Percentiles rank a stretch among this genome's conserved stretches.
Conservation (phyloP, 1,140 invertebrate species). For the Drosophila kurseongensis region DNA sequence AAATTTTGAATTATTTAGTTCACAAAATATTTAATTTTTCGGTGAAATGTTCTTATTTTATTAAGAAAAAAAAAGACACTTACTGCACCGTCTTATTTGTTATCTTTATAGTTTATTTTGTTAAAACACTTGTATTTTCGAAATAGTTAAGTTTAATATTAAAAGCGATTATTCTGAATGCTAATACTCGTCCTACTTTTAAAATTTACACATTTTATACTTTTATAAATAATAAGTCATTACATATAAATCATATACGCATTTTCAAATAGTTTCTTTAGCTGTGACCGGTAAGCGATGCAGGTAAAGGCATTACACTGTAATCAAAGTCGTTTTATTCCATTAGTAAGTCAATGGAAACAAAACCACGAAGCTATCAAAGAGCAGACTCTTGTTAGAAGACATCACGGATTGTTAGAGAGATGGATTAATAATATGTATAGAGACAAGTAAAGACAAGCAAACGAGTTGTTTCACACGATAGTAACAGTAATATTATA, state of each 20-base stretch:
- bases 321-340: slow-evolving; percentile 39
- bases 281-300: slow-evolving; percentile 5
- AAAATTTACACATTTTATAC: slow-evolving; percentile 2
- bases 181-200: slow-evolving; percentile 7
- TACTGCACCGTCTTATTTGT: neutral
- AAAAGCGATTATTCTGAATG: neutral
- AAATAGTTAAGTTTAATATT: too few species aligned
- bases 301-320: slow-evolving; percentile 22
- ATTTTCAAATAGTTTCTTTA: neutral
- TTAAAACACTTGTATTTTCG: slow-evolving; percentile 1
- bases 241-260: neutral
- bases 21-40: neutral
- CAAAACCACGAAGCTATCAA: slow-evolving; percentile 14
- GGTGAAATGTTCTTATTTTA: slow-evolving; percentile 4
- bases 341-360: slow-evolving; percentile 36
- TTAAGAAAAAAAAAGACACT: neutral
- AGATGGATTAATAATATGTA: slow-evolving; percentile 22
- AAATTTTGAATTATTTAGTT: neutral
- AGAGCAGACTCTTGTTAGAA: slow-evolving; percentile 24
- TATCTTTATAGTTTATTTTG: neutral
- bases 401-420: slow-evolving; percentile 29
- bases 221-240: neutral
- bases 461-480: slow-evolving; percentile 62
- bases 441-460: slow-evolving; percentile 12
- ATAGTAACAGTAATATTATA: slow-evolving; percentile 82